phyloP scores from a whole-genome alignment of 2,888 invertebrate species.

The Acanthosepion esculentum region DNA sequence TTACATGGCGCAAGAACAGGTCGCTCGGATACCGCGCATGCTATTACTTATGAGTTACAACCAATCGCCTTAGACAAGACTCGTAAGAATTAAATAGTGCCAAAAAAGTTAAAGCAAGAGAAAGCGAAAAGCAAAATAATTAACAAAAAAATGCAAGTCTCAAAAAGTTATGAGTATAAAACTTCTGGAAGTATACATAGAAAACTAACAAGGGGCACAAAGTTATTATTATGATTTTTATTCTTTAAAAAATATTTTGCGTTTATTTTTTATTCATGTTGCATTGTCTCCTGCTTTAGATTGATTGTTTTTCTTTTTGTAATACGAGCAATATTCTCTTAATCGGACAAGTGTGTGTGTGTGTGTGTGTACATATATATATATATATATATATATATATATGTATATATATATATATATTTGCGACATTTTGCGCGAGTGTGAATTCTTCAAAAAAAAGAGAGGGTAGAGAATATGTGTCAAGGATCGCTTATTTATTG shows the following conservation, averaged over 20 bases:
- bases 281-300: background rate
- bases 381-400: background rate
- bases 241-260: background rate
- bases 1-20: background rate
- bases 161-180: background rate
- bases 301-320: no score
- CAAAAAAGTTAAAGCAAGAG: background rate
- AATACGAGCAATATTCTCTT: background rate
- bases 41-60: conserved; percentile 16
- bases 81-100: background rate
- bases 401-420: background rate
- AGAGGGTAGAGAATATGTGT: background rate
- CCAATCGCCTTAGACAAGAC: conserved; percentile 33
- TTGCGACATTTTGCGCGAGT: no score
- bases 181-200: background rate
- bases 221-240: background rate
- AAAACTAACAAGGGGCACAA: background rate
- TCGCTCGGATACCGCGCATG: background rate
- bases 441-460: no score
- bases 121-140: background rate
- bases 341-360: background rate
- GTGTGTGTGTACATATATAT: background rate
- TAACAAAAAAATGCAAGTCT: background rate
- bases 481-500: background rate
- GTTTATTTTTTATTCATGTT: background rate